Conservation (phyloP, 2,888 invertebrate species). For the Sussaba pulchella region DNA sequence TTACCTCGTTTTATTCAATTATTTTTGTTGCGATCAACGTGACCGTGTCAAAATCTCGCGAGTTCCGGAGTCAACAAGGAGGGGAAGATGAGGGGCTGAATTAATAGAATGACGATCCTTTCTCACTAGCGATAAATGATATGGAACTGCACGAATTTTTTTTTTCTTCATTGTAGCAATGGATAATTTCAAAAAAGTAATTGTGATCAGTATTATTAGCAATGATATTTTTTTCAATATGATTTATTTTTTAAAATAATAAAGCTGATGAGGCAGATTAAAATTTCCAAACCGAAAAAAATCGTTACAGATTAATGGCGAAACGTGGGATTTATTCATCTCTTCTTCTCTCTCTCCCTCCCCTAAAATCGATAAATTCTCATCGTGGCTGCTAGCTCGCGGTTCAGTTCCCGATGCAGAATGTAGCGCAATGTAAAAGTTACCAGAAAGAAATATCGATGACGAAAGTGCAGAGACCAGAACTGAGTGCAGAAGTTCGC, state of each 20-base stretch:
- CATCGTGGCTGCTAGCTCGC: slow-evolving; percentile 42
- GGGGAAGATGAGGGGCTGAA: too few relatives aligned
- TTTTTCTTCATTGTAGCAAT: too few relatives aligned
- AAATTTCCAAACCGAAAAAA: slow-evolving; percentile 57
- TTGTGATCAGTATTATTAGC: too few relatives aligned
- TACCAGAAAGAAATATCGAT: slow-evolving; percentile 12
- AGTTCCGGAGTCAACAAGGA: not conserved
- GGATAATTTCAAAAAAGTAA: too few relatives aligned
- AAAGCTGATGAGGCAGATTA: slow-evolving; percentile 42
- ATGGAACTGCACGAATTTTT: too few relatives aligned
- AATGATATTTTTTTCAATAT: not conserved
- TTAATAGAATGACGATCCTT: slow-evolving; percentile 41
- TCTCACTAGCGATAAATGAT: too few relatives aligned
- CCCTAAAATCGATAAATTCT: slow-evolving; percentile 59
- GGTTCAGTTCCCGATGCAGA: slow-evolving; percentile 58
- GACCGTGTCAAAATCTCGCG: slow-evolving; percentile 19
- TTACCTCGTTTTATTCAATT: slow-evolving; percentile 54
- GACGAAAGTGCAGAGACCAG: slow-evolving; percentile 8
- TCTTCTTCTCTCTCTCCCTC: slow-evolving; percentile 1
- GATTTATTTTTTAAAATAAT: not conserved
- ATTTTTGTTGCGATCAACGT: slow-evolving; percentile 26
- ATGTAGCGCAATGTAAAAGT: slow-evolving; percentile 49
- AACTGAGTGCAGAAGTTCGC: slow-evolving; percentile 33
- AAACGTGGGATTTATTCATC: slow-evolving; percentile 1
- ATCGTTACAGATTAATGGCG: slow-evolving; percentile 57